A percentile compares a stretch with the other conserved stretches of the same genome.
phyloP scores from a whole-genome alignment of 2,888 invertebrate genomes.

The Diadegma fenestrale region DNA sequence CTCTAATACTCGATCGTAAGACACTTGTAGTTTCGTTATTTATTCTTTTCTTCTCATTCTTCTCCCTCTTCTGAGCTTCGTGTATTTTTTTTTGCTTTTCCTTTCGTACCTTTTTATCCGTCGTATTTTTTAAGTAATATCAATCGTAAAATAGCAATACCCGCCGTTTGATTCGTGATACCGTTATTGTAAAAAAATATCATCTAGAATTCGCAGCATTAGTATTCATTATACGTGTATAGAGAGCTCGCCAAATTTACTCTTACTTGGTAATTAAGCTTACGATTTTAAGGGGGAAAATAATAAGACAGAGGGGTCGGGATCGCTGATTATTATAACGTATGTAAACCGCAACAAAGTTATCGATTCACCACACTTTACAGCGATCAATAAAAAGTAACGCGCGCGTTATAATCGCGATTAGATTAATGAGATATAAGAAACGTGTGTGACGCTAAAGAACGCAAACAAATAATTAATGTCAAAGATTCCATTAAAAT shows the following conservation, averaged over 20 bases:
- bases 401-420: slow-evolving; percentile 49
- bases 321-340: slow-evolving; percentile 58
- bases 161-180: slow-evolving; percentile 77
- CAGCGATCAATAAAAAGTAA: slow-evolving; percentile 39
- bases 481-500: slow-evolving; percentile 75
- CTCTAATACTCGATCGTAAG: slow-evolving; percentile 73
- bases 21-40: slow-evolving; percentile 72
- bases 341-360: slow-evolving; percentile 77
- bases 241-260: slow-evolving; percentile 71
- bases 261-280: slow-evolving; percentile 75
- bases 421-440: slow-evolving; percentile 74
- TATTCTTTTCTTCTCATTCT: slow-evolving; percentile 42
- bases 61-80: slow-evolving; percentile 26
- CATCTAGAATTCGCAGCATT: slow-evolving; percentile 70
- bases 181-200: slow-evolving; percentile 72
- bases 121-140: slow-evolving; percentile 67
- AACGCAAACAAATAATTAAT: slow-evolving; percentile 51
- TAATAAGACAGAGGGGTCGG: background rate
- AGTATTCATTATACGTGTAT: slow-evolving; percentile 64
- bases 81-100: slow-evolving; percentile 48
- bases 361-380: slow-evolving; percentile 53
- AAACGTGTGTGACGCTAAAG: slow-evolving; percentile 69
- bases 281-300: slow-evolving; percentile 31
- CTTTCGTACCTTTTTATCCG: slow-evolving; percentile 43
- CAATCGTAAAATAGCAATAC: slow-evolving; percentile 81